These are phyloP conservation scores for Strix uralensis DNA, from an alignment of 2,113 vertebrate genomes.

Conservation along the genomic window DNA sequence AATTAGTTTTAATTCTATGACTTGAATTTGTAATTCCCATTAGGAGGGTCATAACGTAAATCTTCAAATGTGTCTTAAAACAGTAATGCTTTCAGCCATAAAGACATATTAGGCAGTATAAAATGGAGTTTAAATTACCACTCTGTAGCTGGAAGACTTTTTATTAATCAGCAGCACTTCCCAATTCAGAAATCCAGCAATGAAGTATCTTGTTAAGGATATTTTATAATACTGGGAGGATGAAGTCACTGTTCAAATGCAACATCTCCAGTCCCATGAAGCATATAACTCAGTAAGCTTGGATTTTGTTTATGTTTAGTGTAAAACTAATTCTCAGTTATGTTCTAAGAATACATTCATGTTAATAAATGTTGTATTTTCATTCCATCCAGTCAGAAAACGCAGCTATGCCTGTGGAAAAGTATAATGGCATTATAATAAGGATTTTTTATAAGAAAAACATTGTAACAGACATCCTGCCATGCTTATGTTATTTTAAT, in stretches of 20 bases:
- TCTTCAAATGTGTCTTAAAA: not conserved
- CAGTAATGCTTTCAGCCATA: not conserved
- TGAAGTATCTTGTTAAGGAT: not conserved
- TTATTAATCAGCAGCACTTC: not conserved
- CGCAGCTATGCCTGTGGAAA: slow-evolving; percentile 13
- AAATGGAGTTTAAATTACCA: not conserved
- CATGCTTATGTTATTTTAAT: slow-evolving; percentile 73
- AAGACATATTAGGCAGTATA: not conserved
- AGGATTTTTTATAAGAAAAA: slow-evolving; percentile 54
- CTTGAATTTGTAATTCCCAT: not conserved
- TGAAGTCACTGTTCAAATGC: not conserved
- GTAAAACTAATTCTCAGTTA: not conserved
- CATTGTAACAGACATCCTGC: slow-evolving; percentile 59
- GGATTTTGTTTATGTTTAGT: not conserved
- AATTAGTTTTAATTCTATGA: not conserved
- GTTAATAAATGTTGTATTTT: slow-evolving; percentile 36
- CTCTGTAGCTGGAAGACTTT: not conserved
- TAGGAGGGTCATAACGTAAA: not conserved
- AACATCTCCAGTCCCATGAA: not conserved
- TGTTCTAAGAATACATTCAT: not conserved
- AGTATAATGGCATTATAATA: slow-evolving; percentile 55
- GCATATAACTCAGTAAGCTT: not conserved
- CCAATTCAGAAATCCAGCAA: not conserved
- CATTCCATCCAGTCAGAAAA: not conserved
- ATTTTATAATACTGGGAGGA: not conserved